Conservation (phyloP, 2,113 vertebrate genomes). For the Toxotes jaculatrix region DNA sequence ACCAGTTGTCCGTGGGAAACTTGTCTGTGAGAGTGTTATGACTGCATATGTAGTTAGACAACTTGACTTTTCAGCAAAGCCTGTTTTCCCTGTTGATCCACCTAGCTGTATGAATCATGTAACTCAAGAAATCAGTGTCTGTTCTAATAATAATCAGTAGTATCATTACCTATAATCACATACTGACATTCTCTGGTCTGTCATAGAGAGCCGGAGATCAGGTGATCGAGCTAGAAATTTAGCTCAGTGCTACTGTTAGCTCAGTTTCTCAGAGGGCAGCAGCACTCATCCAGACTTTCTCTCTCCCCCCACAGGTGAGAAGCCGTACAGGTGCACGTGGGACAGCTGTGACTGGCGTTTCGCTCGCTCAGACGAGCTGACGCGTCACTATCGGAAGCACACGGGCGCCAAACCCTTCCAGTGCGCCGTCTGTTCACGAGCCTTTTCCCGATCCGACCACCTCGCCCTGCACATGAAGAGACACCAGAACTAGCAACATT, state of each 20-base stretch:
- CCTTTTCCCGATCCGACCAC: constrained; percentile 98
- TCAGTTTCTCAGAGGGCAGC: neutral
- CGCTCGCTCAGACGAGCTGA: constrained; percentile 96
- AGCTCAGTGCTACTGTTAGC: neutral
- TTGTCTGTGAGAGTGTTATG: constrained; percentile 52
- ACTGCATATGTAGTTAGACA: constrained; percentile 36
- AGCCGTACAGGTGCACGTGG: constrained; percentile 98
- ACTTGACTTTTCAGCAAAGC: constrained; percentile 57
- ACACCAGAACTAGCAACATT: constrained; percentile 91
- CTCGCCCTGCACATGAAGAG: constrained; percentile 99
- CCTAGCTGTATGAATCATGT: constrained; percentile 59
- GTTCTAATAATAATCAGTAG: constrained; percentile 11
- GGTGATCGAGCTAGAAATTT: neutral
- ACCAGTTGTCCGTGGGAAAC: constrained; percentile 61
- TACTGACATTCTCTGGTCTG: neutral
- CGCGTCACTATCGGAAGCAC: constrained; percentile 97
- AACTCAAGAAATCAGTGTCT: constrained; percentile 13
- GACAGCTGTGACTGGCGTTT: constrained; percentile 99
- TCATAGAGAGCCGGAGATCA: neutral
- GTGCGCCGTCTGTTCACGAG: constrained; percentile 95
- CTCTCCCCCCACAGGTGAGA: constrained; percentile 89
- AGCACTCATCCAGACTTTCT: neutral
- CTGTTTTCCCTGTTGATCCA: constrained; percentile 69
- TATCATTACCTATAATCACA: neutral
- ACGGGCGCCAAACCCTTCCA: constrained; percentile 98